Percentiles rank a stretch among this genome's conserved stretches.
Evolutionary conservation across 2,113 vertebrate species (phyloP).

Genomic region (Podarcis muralis): DNA sequence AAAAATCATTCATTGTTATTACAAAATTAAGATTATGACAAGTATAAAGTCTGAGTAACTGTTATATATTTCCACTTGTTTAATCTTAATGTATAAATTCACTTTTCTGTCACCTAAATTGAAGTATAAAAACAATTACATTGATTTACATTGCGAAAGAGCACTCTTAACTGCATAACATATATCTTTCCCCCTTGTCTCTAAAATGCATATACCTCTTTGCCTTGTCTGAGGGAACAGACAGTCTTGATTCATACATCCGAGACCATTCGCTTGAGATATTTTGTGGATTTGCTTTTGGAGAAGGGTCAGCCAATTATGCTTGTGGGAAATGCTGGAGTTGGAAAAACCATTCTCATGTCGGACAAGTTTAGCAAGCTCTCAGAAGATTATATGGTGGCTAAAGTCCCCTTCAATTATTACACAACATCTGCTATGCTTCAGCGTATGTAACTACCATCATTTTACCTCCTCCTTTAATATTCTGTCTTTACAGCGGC

Average conservation of each 20-base stretch:
- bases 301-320: slow-evolving; percentile 72
- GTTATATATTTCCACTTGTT: slow-evolving; percentile 60
- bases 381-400: slow-evolving; percentile 67
- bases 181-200: slow-evolving; percentile 40
- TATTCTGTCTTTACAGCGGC: not conserved
- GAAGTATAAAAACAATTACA: slow-evolving; percentile 60
- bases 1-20: slow-evolving; percentile 62
- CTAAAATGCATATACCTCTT: slow-evolving; percentile 27
- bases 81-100: slow-evolving; percentile 62
- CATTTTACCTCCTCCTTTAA: not conserved
- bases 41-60: slow-evolving; percentile 40
- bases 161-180: slow-evolving; percentile 43
- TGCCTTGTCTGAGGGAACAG: slow-evolving; percentile 48
- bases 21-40: slow-evolving; percentile 62
- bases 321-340: slow-evolving; percentile 75
- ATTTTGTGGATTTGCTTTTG: slow-evolving; percentile 77
- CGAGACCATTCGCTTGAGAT: slow-evolving; percentile 73
- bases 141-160: slow-evolving; percentile 44
- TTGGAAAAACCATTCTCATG: slow-evolving; percentile 75
- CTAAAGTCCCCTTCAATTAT: slow-evolving; percentile 77
- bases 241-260: slow-evolving; percentile 71
- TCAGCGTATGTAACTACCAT: slow-evolving; percentile 50
- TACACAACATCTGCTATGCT: slow-evolving; percentile 72
- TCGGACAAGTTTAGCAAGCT: slow-evolving; percentile 69
- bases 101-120: slow-evolving; percentile 43